Base-by-base conservation (phyloP, 2,113 vertebrate species). In the Bubo blakistoni region DNA sequence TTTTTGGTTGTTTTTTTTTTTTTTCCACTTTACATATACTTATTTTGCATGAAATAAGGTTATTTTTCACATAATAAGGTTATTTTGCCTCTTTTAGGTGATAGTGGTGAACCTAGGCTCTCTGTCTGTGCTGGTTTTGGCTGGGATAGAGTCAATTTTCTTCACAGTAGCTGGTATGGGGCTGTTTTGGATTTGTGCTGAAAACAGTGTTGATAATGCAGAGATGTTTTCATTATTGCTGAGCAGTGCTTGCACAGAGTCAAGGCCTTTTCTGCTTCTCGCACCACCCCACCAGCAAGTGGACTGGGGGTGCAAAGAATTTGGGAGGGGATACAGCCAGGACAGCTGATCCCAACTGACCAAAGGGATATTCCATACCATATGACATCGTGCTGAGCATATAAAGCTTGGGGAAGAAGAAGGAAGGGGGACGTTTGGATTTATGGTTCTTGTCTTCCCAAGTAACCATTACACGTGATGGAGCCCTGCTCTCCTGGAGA, bases 381-480 rank as follows among this genome's bases (percentile, higher is more conserved):
- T 46, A 46, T 46, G 44, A 46, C 44, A 46, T 46, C 44, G 34
- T 29, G 9, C 54, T 62, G 24, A 11, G 9, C 17, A 14, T 46
- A 13, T 13, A 42, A 42, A 69, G 8, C 21, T 14, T 21, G 2
- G 10, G 26, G 20, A 20, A 76, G 22, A 76, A 46, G 10, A 26
- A 40, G 25, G 38, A 38, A 46, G 26, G 8, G 27, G 44, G 9
- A 26, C 13, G 1, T 71, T 88, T 8, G 3, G 19, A n/a, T 16
- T 22, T 9, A 58, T 16, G 16, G 9, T 7, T 7, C 29, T 6
- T 58, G 13, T 70, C 22, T 63, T 63, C 6, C 7, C 6, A 29
- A 17, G 32, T 38, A 8, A 44, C 0, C 0, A 5, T 2, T 5
- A 34, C 1, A 2, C 1, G 2, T 70, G 57, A 17, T 29, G 6